Base-by-base conservation (phyloP, 30 jellyfish, hydroid and myxozoan species). In the Nemopilema nomurai region DNA sequence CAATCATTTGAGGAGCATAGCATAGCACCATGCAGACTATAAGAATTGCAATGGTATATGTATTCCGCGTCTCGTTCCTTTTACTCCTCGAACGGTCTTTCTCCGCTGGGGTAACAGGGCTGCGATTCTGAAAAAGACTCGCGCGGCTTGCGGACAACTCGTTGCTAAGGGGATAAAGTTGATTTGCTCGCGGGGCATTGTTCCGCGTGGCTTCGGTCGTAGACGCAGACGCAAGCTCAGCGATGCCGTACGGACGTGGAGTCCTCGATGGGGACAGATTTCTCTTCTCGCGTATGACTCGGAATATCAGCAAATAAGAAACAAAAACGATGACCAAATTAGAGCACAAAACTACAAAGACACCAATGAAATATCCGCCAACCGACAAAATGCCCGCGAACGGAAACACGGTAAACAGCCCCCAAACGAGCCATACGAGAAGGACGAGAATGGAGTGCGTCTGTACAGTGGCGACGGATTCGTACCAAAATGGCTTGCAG, bases 1-100 rank as follows among this genome's bases (percentile, higher is more conserved):
- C 91, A 1, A 86, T 83, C 63, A 83, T 52, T 62, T 83, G 91
- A 16, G 91, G 91, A 19, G 82, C 67, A 22, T 83, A 83, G 68
- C 91, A 83, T 16, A 83, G 71, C 71, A 83, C 8, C 91, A 83
- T 83, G 72, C 91, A 83, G 3, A 50, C 25, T 13, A 83, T 69
- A 7, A 83, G 62, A 25, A 83, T 62, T 1, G 81, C 86, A 33
- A 83, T 32, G 0, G 86, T 83, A 33, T 70, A 72, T 26, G 91
- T 20, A 21, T 66, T 63, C 8, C 62, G n/a, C 63, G 51, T 83
- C 66, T 57, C 80, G 28, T 13, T 25, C 19, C 77, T 26, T 18
- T 50, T 28, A 16, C 50, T 57, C 51, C 51, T 0, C 0, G 53
- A 29, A 3, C 9, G 13, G 57, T 6, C 6, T 3, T 3, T 41